These are phyloP conservation scores for Gambusia affinis DNA, from an alignment of 2,113 vertebrate species.

Conservation along the genomic window DNA sequence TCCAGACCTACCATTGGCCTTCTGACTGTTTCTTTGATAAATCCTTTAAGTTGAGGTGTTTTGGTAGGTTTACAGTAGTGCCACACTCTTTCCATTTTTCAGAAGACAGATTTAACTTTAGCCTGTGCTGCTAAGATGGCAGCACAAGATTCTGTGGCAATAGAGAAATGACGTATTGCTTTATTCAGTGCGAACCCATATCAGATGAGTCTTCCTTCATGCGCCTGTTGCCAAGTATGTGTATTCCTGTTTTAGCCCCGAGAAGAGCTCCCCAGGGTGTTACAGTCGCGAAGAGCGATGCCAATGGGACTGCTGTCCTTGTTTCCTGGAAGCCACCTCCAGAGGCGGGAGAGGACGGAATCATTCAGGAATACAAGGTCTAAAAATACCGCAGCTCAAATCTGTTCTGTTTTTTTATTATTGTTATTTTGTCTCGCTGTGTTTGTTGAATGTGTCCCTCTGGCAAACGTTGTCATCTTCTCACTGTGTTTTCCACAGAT, in stretches of 20 bases:
- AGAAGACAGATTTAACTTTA: background rate
- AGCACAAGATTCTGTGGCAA: too few species aligned
- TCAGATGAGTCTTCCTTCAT: conserved; percentile 2
- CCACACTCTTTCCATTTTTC: background rate
- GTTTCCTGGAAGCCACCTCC: conserved; percentile 95
- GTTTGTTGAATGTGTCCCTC: conserved; percentile 30
- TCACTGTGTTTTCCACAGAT: conserved; percentile 77
- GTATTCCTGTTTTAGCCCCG: conserved; percentile 80
- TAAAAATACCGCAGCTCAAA: conserved; percentile 28
- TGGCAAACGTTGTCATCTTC: conserved; percentile 47
- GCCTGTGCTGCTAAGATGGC: too few species aligned
- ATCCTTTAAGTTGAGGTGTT: background rate
- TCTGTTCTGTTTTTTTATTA: background rate
- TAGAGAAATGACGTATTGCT: background rate
- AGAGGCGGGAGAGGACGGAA: conserved; percentile 86
- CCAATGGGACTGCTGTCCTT: conserved; percentile 91
- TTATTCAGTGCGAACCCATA: background rate
- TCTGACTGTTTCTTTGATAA: background rate
- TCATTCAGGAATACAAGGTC: conserved; percentile 98
- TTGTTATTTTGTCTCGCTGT: conserved; percentile 25
- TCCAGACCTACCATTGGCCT: background rate
- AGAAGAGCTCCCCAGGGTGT: conserved; percentile 92
- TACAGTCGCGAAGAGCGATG: conserved; percentile 90
- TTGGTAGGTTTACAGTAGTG: background rate
- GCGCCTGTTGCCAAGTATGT: conserved; percentile 31